Evolutionary conservation across 2,888 invertebrate genomes (phyloP).

Genomic region (Neelides folsomi): DNA sequence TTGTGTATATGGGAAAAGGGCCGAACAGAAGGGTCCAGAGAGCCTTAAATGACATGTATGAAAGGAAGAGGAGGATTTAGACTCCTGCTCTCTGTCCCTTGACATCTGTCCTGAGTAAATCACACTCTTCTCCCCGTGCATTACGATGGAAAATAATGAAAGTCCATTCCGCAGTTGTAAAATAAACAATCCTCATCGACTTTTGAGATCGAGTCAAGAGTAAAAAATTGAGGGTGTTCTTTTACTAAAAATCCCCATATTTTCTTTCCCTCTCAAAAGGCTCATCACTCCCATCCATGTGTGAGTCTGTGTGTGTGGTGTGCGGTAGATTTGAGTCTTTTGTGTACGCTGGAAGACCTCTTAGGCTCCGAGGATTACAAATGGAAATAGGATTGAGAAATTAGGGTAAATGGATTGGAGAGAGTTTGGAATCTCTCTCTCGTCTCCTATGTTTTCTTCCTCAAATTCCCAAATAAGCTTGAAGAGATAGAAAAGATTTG

Average conservation of each 20-base stretch:
- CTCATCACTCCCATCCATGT: no score
- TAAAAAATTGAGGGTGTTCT: slow-evolving; percentile 7
- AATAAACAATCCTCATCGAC: slow-evolving; percentile 22
- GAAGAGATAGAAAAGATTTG: no score
- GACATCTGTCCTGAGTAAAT: slow-evolving; percentile 24
- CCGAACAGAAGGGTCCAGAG: not conserved
- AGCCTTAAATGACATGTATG: not conserved
- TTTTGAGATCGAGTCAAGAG: slow-evolving; percentile 6
- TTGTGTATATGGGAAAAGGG: not conserved
- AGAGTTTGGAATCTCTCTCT: slow-evolving; percentile 3
- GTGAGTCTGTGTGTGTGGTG: no score
- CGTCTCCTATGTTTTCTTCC: no score
- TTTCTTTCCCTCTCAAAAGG: no score
- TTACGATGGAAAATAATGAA: slow-evolving; percentile 13
- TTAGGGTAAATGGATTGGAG: slow-evolving; percentile 9
- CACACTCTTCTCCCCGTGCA: slow-evolving; percentile 11
- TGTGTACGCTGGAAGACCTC: no score
- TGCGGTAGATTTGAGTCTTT: no score
- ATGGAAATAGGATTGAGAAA: slow-evolving; percentile 7
- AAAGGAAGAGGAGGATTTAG: no score
- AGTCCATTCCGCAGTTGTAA: slow-evolving; percentile 24
- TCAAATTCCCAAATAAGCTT: no score
- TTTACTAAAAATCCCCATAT: not conserved
- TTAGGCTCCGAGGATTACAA: no score
- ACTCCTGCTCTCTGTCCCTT: slow-evolving; percentile 11